Evolutionary conservation across 2,113 vertebrate genomes (phyloP).

Genomic region (Pterophyllum scalare): DNA sequence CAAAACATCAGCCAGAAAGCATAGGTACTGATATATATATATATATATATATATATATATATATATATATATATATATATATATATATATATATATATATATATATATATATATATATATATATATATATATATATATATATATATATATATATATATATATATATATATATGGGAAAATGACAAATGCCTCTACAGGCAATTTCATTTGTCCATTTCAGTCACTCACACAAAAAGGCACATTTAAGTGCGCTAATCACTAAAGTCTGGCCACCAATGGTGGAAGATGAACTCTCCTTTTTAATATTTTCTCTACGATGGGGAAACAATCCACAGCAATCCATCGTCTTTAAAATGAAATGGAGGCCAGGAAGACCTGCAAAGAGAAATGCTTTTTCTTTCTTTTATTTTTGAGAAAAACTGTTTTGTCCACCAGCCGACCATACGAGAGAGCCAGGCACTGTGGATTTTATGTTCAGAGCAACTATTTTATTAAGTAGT

Average conservation of each 20-base stretch:
- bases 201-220: neutral
- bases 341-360: neutral
- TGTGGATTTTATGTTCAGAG: neutral
- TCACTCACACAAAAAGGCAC: neutral
- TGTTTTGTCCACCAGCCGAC: neutral
- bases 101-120: no score
- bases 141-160: no score
- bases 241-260: neutral
- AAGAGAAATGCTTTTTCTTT: conserved; percentile 6
- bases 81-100: no score
- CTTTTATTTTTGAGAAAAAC: neutral
- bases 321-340: conserved; percentile 18
- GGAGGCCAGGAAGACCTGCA: neutral
- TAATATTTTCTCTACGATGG: conserved; percentile 13
- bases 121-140: no score
- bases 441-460: neutral
- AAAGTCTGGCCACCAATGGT: neutral
- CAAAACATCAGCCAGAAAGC: no score
- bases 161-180: neutral
- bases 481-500: neutral
- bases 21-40: no score
- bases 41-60: no score
- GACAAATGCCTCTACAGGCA: neutral
- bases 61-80: no score
- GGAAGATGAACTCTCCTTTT: neutral